phyloP scores from a whole-genome alignment of 1,140 invertebrate species.

The Vanessa atalanta region DNA sequence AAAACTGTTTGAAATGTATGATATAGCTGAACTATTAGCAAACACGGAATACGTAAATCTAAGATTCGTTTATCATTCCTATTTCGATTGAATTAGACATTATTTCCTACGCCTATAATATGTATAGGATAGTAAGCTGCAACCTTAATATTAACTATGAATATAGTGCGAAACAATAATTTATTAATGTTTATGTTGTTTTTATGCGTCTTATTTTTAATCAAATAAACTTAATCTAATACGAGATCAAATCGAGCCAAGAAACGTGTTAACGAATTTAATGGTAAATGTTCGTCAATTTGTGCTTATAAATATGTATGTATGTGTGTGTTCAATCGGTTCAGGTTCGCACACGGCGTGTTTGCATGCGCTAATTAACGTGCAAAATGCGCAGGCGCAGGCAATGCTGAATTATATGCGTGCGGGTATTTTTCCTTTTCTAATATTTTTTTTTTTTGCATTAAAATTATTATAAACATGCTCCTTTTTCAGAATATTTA shows the following conservation, averaged over 20 bases:
- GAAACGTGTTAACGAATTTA: background rate
- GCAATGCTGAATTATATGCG: background rate
- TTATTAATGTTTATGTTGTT: too few species aligned
- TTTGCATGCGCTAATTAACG: slow-evolving; percentile 12
- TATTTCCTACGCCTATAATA: too few species aligned
- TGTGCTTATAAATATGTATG: slow-evolving; percentile 2
- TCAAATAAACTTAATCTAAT: background rate
- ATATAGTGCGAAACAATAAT: too few species aligned
- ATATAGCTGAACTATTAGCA: too few species aligned
- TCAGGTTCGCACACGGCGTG: background rate
- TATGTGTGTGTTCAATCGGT: slow-evolving; percentile 1
- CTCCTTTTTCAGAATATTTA: too few species aligned
- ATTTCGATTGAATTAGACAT: too few species aligned
- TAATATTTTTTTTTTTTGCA: background rate
- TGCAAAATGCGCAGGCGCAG: background rate
- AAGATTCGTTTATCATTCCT: too few species aligned
- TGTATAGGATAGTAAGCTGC: too few species aligned
- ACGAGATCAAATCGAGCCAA: background rate
- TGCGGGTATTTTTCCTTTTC: background rate
- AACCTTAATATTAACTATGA: too few species aligned
- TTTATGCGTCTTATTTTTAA: too few species aligned
- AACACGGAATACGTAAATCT: too few species aligned
- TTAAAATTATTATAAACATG: background rate
- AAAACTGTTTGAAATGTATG: too few species aligned
- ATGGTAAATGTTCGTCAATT: slow-evolving; percentile 3